Percentiles rank a stretch among this genome's conserved stretches.
These are phyloP conservation scores for Ochotona curzoniae DNA, from an alignment of 2,113 vertebrate species.

Conservation along the genomic window DNA sequence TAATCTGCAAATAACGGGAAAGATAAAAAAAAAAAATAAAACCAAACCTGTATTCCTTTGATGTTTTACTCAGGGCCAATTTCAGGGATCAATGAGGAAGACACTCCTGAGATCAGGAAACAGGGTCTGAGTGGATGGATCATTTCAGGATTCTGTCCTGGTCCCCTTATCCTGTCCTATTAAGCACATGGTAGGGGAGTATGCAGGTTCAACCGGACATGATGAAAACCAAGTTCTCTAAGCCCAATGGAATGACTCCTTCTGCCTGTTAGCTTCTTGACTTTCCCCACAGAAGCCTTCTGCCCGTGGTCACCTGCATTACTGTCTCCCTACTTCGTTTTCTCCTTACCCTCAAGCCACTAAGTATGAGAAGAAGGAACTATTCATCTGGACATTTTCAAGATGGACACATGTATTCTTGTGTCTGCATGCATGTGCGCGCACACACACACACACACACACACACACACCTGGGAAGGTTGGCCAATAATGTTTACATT, in stretches of 20 bases:
- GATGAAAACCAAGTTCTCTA: background rate
- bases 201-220: background rate
- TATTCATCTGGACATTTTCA: background rate
- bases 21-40: conserved; percentile 5
- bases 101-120: background rate
- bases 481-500: background rate
- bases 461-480: background rate
- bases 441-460: no score
- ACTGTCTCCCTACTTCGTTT: background rate
- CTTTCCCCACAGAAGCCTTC: background rate
- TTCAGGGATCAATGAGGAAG: background rate
- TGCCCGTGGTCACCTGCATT: background rate
- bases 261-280: no score
- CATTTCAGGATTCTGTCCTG: background rate
- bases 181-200: background rate
- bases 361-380: background rate
- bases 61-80: background rate
- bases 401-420: background rate
- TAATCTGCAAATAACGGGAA: background rate
- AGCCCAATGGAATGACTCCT: background rate
- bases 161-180: background rate
- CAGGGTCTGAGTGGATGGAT: background rate
- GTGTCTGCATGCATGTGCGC: no score
- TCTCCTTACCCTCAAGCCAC: background rate
- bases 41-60: background rate